These are phyloP conservation scores for Galemys pyrenaicus DNA, from an alignment of 2,113 vertebrate species.

Conservation along the genomic window DNA sequence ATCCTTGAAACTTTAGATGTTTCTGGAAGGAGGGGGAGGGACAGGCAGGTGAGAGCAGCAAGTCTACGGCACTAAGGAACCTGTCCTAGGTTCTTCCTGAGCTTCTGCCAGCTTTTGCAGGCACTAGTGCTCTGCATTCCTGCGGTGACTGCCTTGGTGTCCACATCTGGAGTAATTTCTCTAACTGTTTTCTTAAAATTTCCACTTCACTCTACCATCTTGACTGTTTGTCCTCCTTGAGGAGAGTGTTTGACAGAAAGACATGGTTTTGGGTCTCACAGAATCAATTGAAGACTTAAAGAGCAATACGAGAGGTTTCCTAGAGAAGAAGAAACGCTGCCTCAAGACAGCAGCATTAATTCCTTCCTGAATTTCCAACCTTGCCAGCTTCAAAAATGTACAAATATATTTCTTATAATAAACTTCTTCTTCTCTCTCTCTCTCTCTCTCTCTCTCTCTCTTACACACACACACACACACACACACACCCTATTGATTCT, in stretches of 20 bases:
- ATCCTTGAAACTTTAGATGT: background rate
- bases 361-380: background rate
- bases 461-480: background rate
- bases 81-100: background rate
- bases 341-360: background rate
- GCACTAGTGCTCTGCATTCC: background rate
- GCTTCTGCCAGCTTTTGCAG: background rate
- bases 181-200: background rate
- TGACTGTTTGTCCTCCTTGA: background rate
- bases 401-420: background rate
- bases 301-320: background rate
- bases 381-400: background rate
- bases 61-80: background rate
- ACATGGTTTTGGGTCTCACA: background rate
- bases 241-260: background rate
- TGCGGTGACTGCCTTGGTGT: background rate
- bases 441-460: too few species aligned
- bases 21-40: background rate
- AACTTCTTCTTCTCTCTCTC: too few species aligned
- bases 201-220: background rate
- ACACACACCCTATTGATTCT: background rate
- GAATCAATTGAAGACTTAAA: background rate
- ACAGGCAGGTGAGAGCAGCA: background rate
- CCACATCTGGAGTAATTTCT: background rate
- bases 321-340: slow-evolving; percentile 1